phyloP scores from a whole-genome alignment of 2,113 vertebrate species.

The Phylloscopus trochilus region DNA sequence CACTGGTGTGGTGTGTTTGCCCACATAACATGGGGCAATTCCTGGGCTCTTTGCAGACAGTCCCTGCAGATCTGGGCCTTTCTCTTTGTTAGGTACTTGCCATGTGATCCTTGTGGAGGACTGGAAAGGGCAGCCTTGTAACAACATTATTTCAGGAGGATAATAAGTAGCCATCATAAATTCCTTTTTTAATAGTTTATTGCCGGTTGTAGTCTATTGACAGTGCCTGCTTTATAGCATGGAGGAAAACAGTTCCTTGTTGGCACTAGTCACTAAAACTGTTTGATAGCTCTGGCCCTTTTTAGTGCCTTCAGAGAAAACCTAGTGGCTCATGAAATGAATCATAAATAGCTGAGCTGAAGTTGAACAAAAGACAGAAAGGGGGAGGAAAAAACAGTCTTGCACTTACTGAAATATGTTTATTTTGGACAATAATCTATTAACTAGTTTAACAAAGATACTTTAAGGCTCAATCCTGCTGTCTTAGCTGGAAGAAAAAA shows the following conservation, averaged over 20 bases:
- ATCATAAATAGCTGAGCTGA: slow-evolving; percentile 72
- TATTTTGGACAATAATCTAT: slow-evolving; percentile 63
- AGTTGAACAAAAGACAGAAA: slow-evolving; percentile 44
- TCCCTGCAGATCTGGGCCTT: not conserved
- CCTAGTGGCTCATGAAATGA: slow-evolving; percentile 66
- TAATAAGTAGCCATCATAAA: slow-evolving; percentile 75
- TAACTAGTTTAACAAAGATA: slow-evolving; percentile 46
- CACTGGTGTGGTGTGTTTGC: not conserved
- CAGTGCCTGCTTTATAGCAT: slow-evolving; percentile 72
- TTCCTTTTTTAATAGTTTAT: slow-evolving; percentile 79
- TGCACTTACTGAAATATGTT: slow-evolving; percentile 63
- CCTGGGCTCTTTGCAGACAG: not conserved
- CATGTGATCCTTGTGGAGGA: slow-evolving; percentile 40
- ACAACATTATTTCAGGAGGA: slow-evolving; percentile 76
- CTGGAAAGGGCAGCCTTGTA: slow-evolving; percentile 68
- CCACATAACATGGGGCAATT: not conserved
- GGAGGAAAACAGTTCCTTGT: slow-evolving; percentile 65
- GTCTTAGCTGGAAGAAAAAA: not conserved
- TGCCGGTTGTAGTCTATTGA: slow-evolving; percentile 75
- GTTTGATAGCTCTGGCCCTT: slow-evolving; percentile 51
- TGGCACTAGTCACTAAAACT: slow-evolving; percentile 67
- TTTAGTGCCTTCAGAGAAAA: slow-evolving; percentile 72
- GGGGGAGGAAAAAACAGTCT: slow-evolving; percentile 10
- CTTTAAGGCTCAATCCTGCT: not conserved
- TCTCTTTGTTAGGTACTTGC: slow-evolving; percentile 63